Evolutionary conservation across 92 coral and sea anemone genomes (phyloP).

Genomic region (Metridium senile): DNA sequence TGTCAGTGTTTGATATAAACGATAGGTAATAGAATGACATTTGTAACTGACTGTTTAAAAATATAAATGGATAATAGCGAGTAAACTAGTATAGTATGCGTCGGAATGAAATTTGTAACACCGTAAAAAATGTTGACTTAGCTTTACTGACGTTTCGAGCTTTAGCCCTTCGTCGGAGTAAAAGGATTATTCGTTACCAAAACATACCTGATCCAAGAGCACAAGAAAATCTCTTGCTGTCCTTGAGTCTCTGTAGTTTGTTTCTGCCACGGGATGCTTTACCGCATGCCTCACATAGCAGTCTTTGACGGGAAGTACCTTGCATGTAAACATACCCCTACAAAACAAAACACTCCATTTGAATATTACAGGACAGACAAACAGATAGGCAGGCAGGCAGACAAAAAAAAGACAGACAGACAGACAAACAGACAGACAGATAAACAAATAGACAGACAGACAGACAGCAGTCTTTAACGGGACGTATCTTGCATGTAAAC

Average conservation of each 20-base stretch:
- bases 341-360: neutral
- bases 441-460: neutral
- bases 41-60: constrained; percentile 2
- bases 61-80: no score
- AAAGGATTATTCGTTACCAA: neutral
- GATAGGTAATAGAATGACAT: no score
- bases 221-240: constrained; percentile 76
- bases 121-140: no score
- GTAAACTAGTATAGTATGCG: no score
- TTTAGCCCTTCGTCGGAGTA: no score
- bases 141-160: no score
- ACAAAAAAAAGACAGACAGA: neutral
- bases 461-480: constrained; percentile 71
- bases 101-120: no score
- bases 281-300: constrained; percentile 95
- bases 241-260: constrained; percentile 73
- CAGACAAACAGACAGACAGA: neutral
- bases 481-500: constrained; percentile 60
- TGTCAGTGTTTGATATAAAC: no score
- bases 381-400: neutral
- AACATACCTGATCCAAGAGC: constrained; percentile 66
- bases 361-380: neutral
- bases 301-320: constrained; percentile 62
- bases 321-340: constrained; percentile 80
- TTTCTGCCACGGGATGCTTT: constrained; percentile 76